Conservation (phyloP, 92 coral and sea anemone genomes). For the Epizoanthus fatuus region DNA sequence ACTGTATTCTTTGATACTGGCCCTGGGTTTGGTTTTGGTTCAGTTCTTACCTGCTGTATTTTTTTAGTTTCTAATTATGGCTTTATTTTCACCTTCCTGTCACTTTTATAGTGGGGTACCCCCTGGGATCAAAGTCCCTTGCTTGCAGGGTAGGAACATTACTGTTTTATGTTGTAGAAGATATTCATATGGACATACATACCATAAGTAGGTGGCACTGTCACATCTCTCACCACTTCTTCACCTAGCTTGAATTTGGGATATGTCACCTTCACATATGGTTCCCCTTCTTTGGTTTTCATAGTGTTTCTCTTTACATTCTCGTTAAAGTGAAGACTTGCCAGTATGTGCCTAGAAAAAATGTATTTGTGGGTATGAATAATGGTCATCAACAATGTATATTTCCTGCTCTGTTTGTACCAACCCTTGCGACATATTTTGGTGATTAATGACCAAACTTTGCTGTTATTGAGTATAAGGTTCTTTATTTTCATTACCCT, state of each 20-base stretch:
- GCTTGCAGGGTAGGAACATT: not conserved
- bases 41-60: no score
- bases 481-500: no score
- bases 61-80: no score
- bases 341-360: constrained; percentile 13
- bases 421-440: no score
- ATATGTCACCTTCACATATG: constrained; percentile 11
- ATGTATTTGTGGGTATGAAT: not conserved
- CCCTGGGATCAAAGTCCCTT: not conserved
- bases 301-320: constrained; percentile 15
- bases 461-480: no score
- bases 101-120: no score
- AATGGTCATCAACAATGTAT: no score
- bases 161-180: not conserved
- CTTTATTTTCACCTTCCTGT: no score
- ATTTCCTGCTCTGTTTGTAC: no score
- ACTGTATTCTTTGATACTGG: no score
- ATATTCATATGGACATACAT: not conserved
- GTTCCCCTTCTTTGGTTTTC: constrained; percentile 5
- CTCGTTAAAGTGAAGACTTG: constrained; percentile 15
- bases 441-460: no score
- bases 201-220: constrained; percentile 17
- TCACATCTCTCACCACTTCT: constrained; percentile 24
- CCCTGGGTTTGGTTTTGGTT: no score
- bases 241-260: constrained; percentile 17